Evolutionary conservation across 2,797 vertebrate species (phyloP).

Genomic region (Scarus forsteni): DNA sequence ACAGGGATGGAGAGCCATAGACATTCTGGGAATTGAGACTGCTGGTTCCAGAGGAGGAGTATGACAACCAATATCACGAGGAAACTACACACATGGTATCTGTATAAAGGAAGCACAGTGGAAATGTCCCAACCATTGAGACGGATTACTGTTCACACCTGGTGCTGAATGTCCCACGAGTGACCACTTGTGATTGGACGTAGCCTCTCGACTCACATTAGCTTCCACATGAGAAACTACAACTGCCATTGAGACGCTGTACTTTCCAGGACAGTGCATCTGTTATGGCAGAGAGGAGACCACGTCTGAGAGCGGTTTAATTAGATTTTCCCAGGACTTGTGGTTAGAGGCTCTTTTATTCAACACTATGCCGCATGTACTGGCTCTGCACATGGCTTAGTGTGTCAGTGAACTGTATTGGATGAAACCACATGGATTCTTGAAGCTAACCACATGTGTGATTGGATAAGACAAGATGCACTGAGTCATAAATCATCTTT

Average conservation of each 20-base stretch:
- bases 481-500: not conserved
- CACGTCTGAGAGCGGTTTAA: not conserved
- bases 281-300: constrained; percentile 4
- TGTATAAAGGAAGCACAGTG: not conserved
- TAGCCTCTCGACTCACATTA: constrained; percentile 2
- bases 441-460: constrained; percentile 1
- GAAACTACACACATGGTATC: not conserved
- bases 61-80: not conserved
- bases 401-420: not conserved
- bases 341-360: not conserved
- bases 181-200: constrained; percentile 21
- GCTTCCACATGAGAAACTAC: not conserved
- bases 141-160: constrained; percentile 3
- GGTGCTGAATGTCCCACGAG: not conserved
- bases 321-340: not conserved
- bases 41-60: not conserved
- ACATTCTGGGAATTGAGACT: not conserved
- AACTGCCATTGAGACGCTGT: not conserved
- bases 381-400: not conserved
- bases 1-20: not conserved
- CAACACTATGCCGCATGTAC: not conserved
- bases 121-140: constrained; percentile 1
- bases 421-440: not conserved
- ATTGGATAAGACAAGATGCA: not conserved
- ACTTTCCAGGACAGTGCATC: not conserved